Percentiles rank a stretch among this genome's conserved stretches.
Evolutionary conservation across 2,888 invertebrate species (phyloP).

Genomic region (Choristoneura rosaceana): DNA sequence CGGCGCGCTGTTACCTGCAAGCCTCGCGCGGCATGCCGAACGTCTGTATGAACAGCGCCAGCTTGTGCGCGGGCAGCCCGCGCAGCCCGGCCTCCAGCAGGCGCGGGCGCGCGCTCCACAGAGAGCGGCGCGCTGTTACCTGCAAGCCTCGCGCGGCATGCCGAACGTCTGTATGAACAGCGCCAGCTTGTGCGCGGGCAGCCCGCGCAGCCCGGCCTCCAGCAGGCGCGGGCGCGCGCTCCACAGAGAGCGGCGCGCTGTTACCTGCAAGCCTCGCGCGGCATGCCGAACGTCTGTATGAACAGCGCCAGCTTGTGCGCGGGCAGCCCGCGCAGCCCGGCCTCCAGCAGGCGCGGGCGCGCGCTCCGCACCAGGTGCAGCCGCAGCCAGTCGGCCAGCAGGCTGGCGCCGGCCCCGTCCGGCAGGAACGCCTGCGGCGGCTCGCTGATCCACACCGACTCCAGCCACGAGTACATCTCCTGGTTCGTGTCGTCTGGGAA

Average conservation of each 20-base stretch:
- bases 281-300: slow-evolving; percentile 98
- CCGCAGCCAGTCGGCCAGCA: slow-evolving; percentile 97
- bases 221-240: slow-evolving; percentile 91
- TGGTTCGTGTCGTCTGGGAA: slow-evolving; percentile 75
- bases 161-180: too few relatives aligned
- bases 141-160: too few relatives aligned
- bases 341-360: slow-evolving; percentile 92
- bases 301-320: slow-evolving; percentile 96
- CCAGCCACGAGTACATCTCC: slow-evolving; percentile 88
- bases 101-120: too few relatives aligned
- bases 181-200: slow-evolving; percentile 91
- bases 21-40: too few relatives aligned
- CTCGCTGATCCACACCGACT: slow-evolving; percentile 91
- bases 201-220: slow-evolving; percentile 88
- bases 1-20: too few relatives aligned
- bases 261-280: slow-evolving; percentile 93
- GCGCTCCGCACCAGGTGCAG: slow-evolving; percentile 95
- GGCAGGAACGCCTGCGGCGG: slow-evolving; percentile 91
- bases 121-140: too few relatives aligned
- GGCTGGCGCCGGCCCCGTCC: slow-evolving; percentile 85
- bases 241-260: neutral
- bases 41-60: too few relatives aligned
- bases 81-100: too few relatives aligned
- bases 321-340: slow-evolving; percentile 94
- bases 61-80: too few relatives aligned